Evolutionary conservation across 2,113 vertebrate species (phyloP).

Genomic region (Oplegnathus fasciatus): DNA sequence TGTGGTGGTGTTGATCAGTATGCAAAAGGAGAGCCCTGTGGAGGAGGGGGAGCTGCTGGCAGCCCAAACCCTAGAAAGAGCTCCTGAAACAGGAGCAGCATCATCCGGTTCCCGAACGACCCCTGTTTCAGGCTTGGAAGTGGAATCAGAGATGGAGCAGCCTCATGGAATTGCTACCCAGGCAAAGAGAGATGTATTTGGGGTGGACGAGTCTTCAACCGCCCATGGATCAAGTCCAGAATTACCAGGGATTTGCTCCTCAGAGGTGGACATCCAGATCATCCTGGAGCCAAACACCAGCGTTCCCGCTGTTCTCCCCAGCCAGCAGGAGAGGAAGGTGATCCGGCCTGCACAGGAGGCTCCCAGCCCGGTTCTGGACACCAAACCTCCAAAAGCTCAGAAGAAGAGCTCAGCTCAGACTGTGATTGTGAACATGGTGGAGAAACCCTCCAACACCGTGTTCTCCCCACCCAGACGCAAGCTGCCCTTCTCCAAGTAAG

Average conservation of each 20-base stretch:
- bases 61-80: conserved; percentile 58
- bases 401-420: conserved; percentile 82
- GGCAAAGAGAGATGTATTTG: conserved; percentile 11
- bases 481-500: conserved; percentile 88
- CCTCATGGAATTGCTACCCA: background rate
- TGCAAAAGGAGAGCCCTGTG: conserved; percentile 83
- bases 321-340: conserved; percentile 45
- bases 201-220: background rate
- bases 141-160: conserved; percentile 8
- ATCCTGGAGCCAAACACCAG: conserved; percentile 46
- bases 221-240: conserved; percentile 9
- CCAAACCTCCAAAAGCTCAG: conserved; percentile 79
- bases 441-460: conserved; percentile 78
- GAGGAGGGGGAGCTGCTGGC: conserved; percentile 72
- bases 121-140: conserved; percentile 39
- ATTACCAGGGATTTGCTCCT: conserved; percentile 14
- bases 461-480: conserved; percentile 91
- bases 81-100: conserved; percentile 55
- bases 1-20: conserved; percentile 85
- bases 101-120: background rate
- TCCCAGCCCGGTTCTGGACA: conserved; percentile 81
- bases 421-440: conserved; percentile 83
- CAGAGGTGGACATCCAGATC: conserved; percentile 69
- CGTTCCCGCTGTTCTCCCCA: background rate
- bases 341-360: conserved; percentile 29